phyloP scores from a whole-genome alignment of 1,140 invertebrate genomes.

The Neotoxoptera formosana region DNA sequence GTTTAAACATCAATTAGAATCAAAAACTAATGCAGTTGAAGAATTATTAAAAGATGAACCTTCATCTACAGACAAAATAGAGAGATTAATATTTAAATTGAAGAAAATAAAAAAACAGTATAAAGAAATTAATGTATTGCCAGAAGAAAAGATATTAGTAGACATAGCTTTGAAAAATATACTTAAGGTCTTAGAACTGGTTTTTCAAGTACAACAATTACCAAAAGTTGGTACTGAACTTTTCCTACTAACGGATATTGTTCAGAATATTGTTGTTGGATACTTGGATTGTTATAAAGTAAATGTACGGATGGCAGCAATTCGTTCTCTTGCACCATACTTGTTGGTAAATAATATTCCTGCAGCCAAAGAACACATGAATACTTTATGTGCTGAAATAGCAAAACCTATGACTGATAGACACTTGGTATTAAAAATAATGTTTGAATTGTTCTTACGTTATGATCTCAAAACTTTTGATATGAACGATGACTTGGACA shows the following conservation, averaged over 20 bases:
- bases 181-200: constrained; percentile 12
- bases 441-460: constrained; percentile 36
- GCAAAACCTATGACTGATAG: constrained; percentile 16
- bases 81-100: not conserved
- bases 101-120: not conserved
- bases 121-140: not conserved
- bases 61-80: not conserved
- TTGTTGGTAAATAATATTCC: not conserved
- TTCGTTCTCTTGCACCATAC: constrained; percentile 12
- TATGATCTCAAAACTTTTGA: constrained; percentile 33
- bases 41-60: not conserved
- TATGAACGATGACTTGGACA: constrained; percentile 29
- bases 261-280: constrained; percentile 28
- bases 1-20: not conserved
- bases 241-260: constrained; percentile 46
- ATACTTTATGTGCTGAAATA: constrained; percentile 27
- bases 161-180: not conserved
- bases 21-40: not conserved
- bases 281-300: constrained; percentile 25
- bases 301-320: constrained; percentile 28
- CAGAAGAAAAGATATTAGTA: not conserved
- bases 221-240: not conserved
- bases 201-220: constrained; percentile 43
- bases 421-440: constrained; percentile 11
- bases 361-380: constrained; percentile 8